Percentiles rank a stretch among this genome's conserved stretches.
These are phyloP conservation scores for Heliconius hermathena DNA, from an alignment of 1,140 invertebrate species.

Conservation along the genomic window DNA sequence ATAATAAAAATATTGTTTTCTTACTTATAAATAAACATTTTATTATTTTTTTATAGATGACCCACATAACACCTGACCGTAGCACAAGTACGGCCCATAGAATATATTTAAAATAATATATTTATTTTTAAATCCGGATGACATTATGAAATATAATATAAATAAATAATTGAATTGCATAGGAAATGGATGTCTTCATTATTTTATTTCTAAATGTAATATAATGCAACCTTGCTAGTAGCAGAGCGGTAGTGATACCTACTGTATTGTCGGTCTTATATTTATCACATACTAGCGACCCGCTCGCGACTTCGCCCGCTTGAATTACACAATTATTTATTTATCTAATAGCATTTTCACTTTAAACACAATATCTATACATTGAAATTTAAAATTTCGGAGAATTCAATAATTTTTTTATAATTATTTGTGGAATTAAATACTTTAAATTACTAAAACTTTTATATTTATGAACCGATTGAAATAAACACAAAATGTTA, in stretches of 20 bases:
- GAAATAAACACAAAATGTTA: no score
- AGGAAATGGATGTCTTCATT: background rate
- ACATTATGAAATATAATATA: background rate
- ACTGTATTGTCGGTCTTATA: background rate
- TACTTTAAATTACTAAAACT: no score
- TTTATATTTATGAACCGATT: no score
- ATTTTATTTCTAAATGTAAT: background rate
- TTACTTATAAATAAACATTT: background rate
- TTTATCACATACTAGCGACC: no score
- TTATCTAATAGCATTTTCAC: no score
- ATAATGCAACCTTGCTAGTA: background rate
- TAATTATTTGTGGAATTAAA: no score
- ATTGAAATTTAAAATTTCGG: no score
- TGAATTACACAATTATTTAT: no score
- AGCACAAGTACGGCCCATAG: background rate
- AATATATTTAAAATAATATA: background rate
- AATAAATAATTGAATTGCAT: background rate
- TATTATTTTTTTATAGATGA: background rate
- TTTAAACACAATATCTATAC: no score
- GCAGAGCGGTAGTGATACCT: background rate
- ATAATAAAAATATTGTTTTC: no score
- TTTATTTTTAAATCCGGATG: background rate
- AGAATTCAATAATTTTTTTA: no score
- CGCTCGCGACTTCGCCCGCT: no score
- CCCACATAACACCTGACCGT: background rate